Percentiles rank a stretch among this genome's conserved stretches.
These are phyloP conservation scores for Probaryconus sp. DNA, from an alignment of 1,140 invertebrate genomes.

Conservation along the genomic window DNA sequence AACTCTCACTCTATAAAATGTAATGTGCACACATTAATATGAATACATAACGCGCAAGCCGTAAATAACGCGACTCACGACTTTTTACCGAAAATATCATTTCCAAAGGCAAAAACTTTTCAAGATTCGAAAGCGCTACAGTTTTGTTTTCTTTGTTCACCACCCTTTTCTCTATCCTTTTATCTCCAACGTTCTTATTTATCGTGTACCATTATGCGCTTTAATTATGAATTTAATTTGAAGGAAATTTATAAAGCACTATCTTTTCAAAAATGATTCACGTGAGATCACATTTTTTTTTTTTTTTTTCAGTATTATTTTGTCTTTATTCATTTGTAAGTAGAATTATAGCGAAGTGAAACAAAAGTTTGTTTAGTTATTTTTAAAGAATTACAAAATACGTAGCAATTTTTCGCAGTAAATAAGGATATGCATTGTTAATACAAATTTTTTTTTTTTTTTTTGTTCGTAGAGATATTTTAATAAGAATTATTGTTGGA, in stretches of 20 bases:
- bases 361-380: no score
- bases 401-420: no score
- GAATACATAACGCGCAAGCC: slow-evolving; percentile 41
- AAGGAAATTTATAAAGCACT: slow-evolving; percentile 16
- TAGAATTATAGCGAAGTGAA: no score
- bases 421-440: no score
- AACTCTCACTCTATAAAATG: slow-evolving; percentile 63
- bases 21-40: slow-evolving; percentile 59
- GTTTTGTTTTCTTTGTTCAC: neutral
- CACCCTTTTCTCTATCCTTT: no score
- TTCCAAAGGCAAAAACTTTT: slow-evolving; percentile 25
- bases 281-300: no score
- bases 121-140: slow-evolving; percentile 15
- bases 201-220: slow-evolving; percentile 18
- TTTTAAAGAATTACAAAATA: no score
- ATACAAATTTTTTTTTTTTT: no score
- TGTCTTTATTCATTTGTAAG: no score
- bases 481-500: no score
- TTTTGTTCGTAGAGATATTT: no score
- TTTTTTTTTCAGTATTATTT: neutral
- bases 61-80: slow-evolving; percentile 30
- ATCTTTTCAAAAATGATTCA: slow-evolving; percentile 63
- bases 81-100: slow-evolving; percentile 37
- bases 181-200: slow-evolving; percentile 21
- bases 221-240: slow-evolving; percentile 37